Evolutionary conservation across 2,888 invertebrate genomes (phyloP), one percentile per base, ranked within the genome.

Genomic region (Chaitophorus viminalis): DNA sequence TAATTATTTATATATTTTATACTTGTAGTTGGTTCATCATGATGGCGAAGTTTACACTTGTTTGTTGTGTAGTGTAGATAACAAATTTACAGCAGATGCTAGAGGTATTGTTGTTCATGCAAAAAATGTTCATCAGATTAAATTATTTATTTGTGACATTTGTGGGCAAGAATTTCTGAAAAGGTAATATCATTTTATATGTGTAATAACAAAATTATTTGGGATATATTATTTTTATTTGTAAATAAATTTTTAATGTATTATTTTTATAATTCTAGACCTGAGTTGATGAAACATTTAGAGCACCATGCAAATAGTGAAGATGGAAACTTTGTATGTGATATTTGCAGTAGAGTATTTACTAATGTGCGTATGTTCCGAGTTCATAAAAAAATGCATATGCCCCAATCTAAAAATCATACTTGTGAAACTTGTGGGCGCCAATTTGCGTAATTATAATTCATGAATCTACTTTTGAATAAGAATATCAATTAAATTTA

Each of bases 121-220:
- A 90, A 94, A 93, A 90, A 90, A 90, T 0, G 91, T 90, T 0
- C 96, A 96, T 91, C 93, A 94, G 11, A 89, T 93, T 0, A 92
- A 94, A 0, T 90, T 95, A 3, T 95, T 95, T 90, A 93, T 95
- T 82, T 96, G 96, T 90, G 94, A 94, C 89, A 91, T 94, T 9
- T 96, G 96, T 90, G 94, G 94, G 0, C 92, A 92, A 39, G 94
- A 94, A 79, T 94, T 95, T 90, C 91, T 93, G 77, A 94, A 93
- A 90, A 92, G 95, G 31, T 87, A 87, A 77, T 68, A 18, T n/a
- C 31, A 46, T 65, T 4, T 79, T 18, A 46, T 46, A 3, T 14
- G 14, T 46, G 1, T 14, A 11, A 46, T 46, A 11, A 46, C 14
- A 25, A 60, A 25, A 39, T 39, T 39, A 29, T 76, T 46, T 46